Conservation (phyloP, 2,797 vertebrate species). For the Harpagifer antarcticus region DNA sequence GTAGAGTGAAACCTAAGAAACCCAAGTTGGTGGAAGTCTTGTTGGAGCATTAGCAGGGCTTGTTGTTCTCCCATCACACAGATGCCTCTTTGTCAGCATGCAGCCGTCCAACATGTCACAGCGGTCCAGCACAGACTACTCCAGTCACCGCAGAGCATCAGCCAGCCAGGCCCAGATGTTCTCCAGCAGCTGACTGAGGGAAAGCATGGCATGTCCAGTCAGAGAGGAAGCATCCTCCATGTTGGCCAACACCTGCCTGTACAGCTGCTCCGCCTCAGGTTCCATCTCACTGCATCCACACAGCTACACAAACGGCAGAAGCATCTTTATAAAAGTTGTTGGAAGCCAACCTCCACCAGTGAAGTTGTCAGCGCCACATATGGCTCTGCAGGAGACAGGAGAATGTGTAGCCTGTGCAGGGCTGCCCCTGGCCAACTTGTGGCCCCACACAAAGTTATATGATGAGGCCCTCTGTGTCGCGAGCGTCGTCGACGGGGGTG, state of each 20-base stretch:
- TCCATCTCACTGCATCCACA: constrained; percentile 66
- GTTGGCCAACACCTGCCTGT: constrained; percentile 78
- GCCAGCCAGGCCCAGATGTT: constrained; percentile 73
- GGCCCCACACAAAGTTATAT: no score
- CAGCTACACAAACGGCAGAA: constrained; percentile 28
- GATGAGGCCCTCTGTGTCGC: no score
- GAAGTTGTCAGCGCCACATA: constrained; percentile 72
- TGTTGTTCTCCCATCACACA: constrained; percentile 61
- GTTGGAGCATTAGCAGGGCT: constrained; percentile 35
- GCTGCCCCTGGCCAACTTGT: no score
- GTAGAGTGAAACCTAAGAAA: constrained; percentile 38
- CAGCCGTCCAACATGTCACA: constrained; percentile 55
- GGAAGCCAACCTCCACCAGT: constrained; percentile 48
- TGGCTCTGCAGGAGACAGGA: constrained; percentile 56
- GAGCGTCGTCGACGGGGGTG: no score
- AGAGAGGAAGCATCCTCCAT: constrained; percentile 62
- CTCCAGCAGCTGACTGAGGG: constrained; percentile 70
- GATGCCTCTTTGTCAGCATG: constrained; percentile 70
- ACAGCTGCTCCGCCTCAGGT: constrained; percentile 72
- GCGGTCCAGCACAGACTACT: constrained; percentile 49
- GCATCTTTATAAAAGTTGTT: constrained; percentile 55
- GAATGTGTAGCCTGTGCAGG: not conserved
- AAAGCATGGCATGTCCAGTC: constrained; percentile 72
- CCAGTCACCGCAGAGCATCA: constrained; percentile 62
- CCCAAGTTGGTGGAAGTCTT: constrained; percentile 13